Base-by-base conservation (phyloP, 2,797 vertebrate genomes). In the Ambastaia sidthimunki region DNA sequence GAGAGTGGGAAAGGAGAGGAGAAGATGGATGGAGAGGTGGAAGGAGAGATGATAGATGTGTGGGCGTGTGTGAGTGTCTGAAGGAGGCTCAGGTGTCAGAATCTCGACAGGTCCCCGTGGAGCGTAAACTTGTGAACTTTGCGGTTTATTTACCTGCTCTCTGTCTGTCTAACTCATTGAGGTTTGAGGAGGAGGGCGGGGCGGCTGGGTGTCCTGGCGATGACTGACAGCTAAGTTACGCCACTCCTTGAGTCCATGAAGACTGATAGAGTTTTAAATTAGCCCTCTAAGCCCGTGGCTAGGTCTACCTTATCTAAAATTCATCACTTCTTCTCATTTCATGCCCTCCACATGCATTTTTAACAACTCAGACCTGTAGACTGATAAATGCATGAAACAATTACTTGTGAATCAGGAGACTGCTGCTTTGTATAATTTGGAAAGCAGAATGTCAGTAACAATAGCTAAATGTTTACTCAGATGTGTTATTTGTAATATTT, bases 41-140 rank as follows among this genome's bases (percentile, higher is more conserved):
- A 69, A 54, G 57, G 63, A 76, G 75, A 69, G 54, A 69, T 78
- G 80, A 66, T 72, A 44, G 59, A 72, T 81, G 67, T 60, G 48
- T 72, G 23, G 71, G 41, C 60, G 47, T 84, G 69, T 78, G 28
- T 25, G 65, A 78, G 71, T 71, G 57, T 63, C 57, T 63, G 10
- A 37, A 31, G 67, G 57, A 52, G 19, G 41, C 76, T 63, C 47
- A 78, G 76, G 67, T 70, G 68, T 71, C 67, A 70, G 44, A 77
- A 65, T 70, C 54, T 6, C 47, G 67, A 71, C 57, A 78, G 57
- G 67, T 71, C 57, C 57, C 67, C 0, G 3, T 16, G 15, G 76
- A 52, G 55, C 31, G 19, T 78, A 71, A 71, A 62, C 55, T 78
- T 15, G 25, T 71, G 68, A 78, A 78, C 76, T 78, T 78, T 71